A percentile compares a stretch with the other conserved stretches of the same genome.
Conservation (phyloP, 37 sponge, comb jelly and placozoan genomes). For the Ianthella basta region DNA sequence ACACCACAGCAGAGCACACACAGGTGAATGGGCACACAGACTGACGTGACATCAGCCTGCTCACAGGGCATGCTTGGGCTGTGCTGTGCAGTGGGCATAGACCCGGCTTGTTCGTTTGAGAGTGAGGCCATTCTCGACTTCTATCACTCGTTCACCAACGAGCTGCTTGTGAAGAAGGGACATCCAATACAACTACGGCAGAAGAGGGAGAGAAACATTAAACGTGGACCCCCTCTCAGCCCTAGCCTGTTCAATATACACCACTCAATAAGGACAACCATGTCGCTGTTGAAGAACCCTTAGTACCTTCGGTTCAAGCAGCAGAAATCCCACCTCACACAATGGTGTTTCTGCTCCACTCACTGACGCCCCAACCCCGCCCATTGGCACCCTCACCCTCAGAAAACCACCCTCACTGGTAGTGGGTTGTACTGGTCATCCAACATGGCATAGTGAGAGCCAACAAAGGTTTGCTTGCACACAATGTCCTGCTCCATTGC, state of each 20-base stretch:
- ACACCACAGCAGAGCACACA: too few relatives aligned
- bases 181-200: slow-evolving; percentile 34
- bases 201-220: background rate
- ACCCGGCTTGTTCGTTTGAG: slow-evolving; percentile 10
- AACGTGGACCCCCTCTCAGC: too few relatives aligned
- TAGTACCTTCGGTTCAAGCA: too few relatives aligned
- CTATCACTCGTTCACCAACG: slow-evolving; percentile 31
- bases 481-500: slow-evolving; percentile 2
- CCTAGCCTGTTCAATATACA: too few relatives aligned
- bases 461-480: slow-evolving; percentile 28
- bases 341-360: too few relatives aligned
- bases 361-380: too few relatives aligned
- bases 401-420: too few relatives aligned
- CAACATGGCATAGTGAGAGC: background rate
- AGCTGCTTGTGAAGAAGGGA: slow-evolving; percentile 48
- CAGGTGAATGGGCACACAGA: too few relatives aligned
- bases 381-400: too few relatives aligned
- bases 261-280: too few relatives aligned
- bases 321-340: too few relatives aligned
- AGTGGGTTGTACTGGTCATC: slow-evolving; percentile 1
- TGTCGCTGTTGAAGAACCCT: too few relatives aligned
- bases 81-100: slow-evolving; percentile 49
- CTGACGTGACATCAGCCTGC: background rate
- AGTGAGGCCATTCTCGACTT: slow-evolving; percentile 1
- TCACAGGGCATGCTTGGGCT: background rate